phyloP scores from a whole-genome alignment of 64 coral and sea anemone species.

The Pachyseris speciosa region DNA sequence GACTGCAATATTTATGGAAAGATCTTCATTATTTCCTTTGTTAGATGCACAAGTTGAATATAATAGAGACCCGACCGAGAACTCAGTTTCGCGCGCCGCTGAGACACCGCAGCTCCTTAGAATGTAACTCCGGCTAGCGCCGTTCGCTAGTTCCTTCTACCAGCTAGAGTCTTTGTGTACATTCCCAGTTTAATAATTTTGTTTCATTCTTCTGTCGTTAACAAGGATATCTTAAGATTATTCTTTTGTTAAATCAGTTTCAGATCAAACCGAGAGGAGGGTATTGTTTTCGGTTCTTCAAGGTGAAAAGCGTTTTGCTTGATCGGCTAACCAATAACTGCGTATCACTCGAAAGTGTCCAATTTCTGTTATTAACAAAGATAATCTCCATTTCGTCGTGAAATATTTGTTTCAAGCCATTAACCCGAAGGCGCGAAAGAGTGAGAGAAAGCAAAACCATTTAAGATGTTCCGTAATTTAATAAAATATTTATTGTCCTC shows the following conservation, averaged over 20 bases:
- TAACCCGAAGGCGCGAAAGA: slow-evolving; percentile 2
- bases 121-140: neutral
- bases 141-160: neutral
- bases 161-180: neutral
- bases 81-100: slow-evolving; percentile 35
- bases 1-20: neutral
- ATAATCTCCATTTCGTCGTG: slow-evolving; percentile 19
- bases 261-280: neutral
- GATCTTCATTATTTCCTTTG: neutral
- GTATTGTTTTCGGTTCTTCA: neutral
- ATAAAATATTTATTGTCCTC: slow-evolving; percentile 53
- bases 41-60: slow-evolving; percentile 22
- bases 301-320: neutral
- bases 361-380: neutral
- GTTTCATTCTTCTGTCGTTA: neutral
- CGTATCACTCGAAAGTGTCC: neutral
- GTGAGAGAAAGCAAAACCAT: neutral
- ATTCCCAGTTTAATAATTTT: neutral
- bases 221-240: neutral
- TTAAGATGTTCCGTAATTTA: slow-evolving; percentile 16
- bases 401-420: neutral
- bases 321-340: neutral
- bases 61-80: slow-evolving; percentile 35
- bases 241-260: slow-evolving; percentile 12
- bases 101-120: slow-evolving; percentile 20